Percentiles rank a stretch among this genome's conserved stretches.
phyloP scores from a whole-genome alignment of 2,797 vertebrate species.

The Scleropages formosus region DNA sequence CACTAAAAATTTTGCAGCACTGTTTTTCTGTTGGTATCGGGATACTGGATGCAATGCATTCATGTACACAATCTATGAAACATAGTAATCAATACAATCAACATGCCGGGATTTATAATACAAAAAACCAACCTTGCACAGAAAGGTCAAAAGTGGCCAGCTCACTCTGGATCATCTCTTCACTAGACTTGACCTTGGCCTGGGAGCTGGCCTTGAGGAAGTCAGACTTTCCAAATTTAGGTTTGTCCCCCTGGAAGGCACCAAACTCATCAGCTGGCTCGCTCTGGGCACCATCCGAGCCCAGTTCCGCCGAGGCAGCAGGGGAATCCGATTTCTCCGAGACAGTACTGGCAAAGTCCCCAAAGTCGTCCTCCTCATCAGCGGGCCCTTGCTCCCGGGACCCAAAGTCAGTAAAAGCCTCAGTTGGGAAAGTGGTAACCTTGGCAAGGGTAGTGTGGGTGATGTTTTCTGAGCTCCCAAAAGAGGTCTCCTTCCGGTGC shows the following conservation, averaged over 20 bases:
- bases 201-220: conserved; percentile 92
- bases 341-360: conserved; percentile 75
- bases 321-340: conserved; percentile 67
- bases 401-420: conserved; percentile 75
- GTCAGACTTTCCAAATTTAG: conserved; percentile 97
- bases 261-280: conserved; percentile 83
- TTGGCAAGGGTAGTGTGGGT: conserved; percentile 73
- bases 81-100: background rate
- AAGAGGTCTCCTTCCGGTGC: conserved; percentile 80
- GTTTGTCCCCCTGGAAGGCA: conserved; percentile 91
- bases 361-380: conserved; percentile 72
- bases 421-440: conserved; percentile 68
- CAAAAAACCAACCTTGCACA: conserved; percentile 85
- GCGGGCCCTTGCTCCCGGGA: conserved; percentile 39
- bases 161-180: conserved; percentile 97
- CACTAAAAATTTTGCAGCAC: background rate
- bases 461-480: conserved; percentile 84
- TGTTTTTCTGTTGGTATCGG: background rate
- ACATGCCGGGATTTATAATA: background rate
- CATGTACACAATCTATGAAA: background rate
- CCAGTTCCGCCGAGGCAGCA: conserved; percentile 36
- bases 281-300: conserved; percentile 55
- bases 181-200: conserved; percentile 93
- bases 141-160: conserved; percentile 95
- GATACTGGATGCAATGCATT: too few species aligned